Evolutionary conservation across 1,140 invertebrate genomes (phyloP).

Genomic region (Brachionus rubens): DNA sequence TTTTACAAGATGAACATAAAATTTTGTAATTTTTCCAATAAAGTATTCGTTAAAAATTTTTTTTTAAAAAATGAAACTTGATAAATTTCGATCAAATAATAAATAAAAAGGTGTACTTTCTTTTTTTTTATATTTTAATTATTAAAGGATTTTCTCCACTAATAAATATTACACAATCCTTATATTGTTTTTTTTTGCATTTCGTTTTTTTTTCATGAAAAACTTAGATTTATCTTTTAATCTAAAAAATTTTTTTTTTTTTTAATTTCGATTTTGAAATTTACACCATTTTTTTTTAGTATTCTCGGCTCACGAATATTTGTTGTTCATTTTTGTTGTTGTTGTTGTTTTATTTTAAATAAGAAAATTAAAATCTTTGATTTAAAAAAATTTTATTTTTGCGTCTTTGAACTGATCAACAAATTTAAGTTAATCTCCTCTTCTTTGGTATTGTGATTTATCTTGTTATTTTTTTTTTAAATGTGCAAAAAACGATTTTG

Average conservation of each 20-base stretch:
- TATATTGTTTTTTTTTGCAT: constrained; percentile 14
- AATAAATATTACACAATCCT: constrained; percentile 37
- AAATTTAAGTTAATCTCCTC: too few relatives aligned
- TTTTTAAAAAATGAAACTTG: constrained; percentile 33
- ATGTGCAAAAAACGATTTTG: too few relatives aligned
- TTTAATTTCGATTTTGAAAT: constrained; percentile 41
- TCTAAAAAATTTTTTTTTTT: constrained; percentile 36
- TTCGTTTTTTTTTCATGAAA: not conserved
- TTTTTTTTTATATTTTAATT: too few relatives aligned
- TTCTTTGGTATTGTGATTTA: too few relatives aligned
- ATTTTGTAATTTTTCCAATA: constrained; percentile 32
- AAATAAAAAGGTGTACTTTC: constrained; percentile 43
- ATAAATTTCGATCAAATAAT: constrained; percentile 42
- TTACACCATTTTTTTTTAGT: constrained; percentile 10
- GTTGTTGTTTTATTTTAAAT: too few relatives aligned
- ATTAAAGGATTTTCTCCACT: constrained; percentile 30
- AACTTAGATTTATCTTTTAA: constrained; percentile 27
- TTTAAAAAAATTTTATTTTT: too few relatives aligned
- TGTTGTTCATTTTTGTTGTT: too few relatives aligned
- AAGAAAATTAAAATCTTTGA: too few relatives aligned
- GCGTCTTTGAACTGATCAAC: too few relatives aligned
- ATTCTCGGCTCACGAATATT: too few relatives aligned
- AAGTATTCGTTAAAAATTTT: constrained; percentile 30
- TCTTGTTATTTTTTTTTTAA: too few relatives aligned
- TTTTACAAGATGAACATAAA: constrained; percentile 10